A percentile compares a stretch with the other conserved stretches of the same genome.
These are phyloP conservation scores for Nicator chloris DNA, from an alignment of 2,113 vertebrate genomes.

Conservation along the genomic window DNA sequence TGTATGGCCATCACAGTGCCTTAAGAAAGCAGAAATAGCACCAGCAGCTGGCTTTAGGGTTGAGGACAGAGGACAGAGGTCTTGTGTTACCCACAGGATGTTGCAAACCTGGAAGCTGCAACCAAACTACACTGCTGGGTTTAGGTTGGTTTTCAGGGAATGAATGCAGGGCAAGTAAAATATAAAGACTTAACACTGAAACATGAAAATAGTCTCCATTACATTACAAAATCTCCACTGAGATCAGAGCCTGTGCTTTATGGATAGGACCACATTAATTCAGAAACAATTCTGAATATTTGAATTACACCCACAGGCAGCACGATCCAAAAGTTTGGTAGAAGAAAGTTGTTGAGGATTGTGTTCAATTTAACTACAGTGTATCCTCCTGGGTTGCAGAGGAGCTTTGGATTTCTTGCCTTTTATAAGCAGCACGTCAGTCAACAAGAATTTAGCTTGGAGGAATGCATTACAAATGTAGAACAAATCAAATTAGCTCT, in stretches of 20 bases:
- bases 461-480: conserved; percentile 39
- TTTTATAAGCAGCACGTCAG: conserved; percentile 2
- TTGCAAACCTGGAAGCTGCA: not conserved
- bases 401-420: not conserved
- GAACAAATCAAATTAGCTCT: conserved; percentile 50
- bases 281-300: not conserved
- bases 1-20: not conserved
- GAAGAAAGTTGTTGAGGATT: not conserved
- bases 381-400: not conserved
- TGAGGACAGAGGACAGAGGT: not conserved
- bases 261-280: not conserved
- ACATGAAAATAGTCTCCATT: not conserved
- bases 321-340: rapidly evolving
- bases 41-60: not conserved
- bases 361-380: not conserved
- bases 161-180: not conserved
- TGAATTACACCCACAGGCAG: not conserved
- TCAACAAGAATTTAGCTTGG: conserved; percentile 17
- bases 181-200: not conserved
- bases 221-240: not conserved
- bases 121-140: not conserved
- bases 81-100: not conserved
- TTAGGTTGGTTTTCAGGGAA: not conserved
- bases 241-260: not conserved
- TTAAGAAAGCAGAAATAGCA: not conserved